These are phyloP conservation scores for Diorhabda elongata DNA, from an alignment of 1,140 invertebrate genomes.

Conservation along the genomic window DNA sequence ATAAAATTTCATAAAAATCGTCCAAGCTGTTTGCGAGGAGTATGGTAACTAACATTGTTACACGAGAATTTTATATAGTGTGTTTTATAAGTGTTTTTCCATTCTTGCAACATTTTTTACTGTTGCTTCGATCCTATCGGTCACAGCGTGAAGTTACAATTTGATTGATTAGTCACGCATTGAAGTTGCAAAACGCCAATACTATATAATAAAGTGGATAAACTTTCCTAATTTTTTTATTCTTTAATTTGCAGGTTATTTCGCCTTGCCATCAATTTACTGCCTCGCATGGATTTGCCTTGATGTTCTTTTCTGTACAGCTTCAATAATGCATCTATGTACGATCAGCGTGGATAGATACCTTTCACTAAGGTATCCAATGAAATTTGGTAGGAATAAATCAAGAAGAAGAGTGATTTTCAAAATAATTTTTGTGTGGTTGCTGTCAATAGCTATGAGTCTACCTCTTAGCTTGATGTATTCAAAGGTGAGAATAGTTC, in stretches of 20 bases:
- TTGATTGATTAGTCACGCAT: too few species aligned
- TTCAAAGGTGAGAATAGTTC: constrained; percentile 61
- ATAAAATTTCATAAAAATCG: too few species aligned
- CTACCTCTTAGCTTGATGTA: constrained; percentile 83
- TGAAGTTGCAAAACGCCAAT: too few species aligned
- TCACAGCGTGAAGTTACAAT: too few species aligned
- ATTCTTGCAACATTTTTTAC: too few species aligned
- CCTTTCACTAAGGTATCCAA: constrained; percentile 78
- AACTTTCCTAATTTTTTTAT: too few species aligned
- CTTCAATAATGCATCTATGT: constrained; percentile 93
- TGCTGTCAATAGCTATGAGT: constrained; percentile 84
- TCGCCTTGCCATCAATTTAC: constrained; percentile 74
- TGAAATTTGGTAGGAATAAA: constrained; percentile 87
- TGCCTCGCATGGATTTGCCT: constrained; percentile 84
- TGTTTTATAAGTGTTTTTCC: too few species aligned
- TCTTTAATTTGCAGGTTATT: constrained; percentile 63
- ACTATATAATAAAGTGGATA: too few species aligned
- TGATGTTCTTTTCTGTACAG: constrained; percentile 93
- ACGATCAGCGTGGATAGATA: constrained; percentile 93
- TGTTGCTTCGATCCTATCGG: too few species aligned
- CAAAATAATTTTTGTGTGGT: constrained; percentile 89
- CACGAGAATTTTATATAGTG: too few species aligned
- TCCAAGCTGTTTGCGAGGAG: too few species aligned
- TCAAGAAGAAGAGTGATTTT: constrained; percentile 78
- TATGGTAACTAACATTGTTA: too few species aligned